These are phyloP conservation scores for Montifringilla adamsi DNA, from an alignment of 2,113 vertebrate genomes.

Conservation along the genomic window DNA sequence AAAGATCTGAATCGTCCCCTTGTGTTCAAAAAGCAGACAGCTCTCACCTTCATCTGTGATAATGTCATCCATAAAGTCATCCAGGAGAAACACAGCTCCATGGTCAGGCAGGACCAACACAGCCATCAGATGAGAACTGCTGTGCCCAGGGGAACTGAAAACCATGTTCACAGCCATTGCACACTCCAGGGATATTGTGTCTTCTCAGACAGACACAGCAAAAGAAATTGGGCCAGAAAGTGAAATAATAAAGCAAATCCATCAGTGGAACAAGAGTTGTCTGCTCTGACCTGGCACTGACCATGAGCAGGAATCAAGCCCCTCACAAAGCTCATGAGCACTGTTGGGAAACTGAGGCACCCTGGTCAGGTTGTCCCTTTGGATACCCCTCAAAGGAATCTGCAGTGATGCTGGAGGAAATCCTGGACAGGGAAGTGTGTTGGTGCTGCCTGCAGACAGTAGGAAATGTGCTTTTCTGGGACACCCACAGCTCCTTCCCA, in stretches of 20 bases:
- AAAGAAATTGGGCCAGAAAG: neutral
- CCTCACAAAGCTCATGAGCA: neutral
- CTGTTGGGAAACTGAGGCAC: neutral
- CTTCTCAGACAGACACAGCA: neutral
- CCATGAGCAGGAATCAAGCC: neutral
- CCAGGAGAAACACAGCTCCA: neutral
- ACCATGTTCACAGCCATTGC: neutral
- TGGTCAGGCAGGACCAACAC: neutral
- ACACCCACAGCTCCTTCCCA: neutral
- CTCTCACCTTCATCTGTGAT: neutral
- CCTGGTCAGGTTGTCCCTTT: neutral
- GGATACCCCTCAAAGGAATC: neutral
- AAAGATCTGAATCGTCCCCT: constrained; percentile 16
- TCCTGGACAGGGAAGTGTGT: neutral
- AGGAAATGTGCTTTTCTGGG: neutral
- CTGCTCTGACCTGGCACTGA: neutral
- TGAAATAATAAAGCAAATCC: neutral
- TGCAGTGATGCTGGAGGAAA: neutral
- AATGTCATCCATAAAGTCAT: neutral
- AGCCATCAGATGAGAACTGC: neutral
- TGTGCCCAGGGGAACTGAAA: neutral
- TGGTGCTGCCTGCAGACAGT: neutral
- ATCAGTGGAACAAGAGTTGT: neutral
- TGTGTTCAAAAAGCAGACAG: neutral
- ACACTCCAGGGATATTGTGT: neutral